Evolutionary conservation across 2,888 invertebrate species (phyloP), one percentile per base, ranked within the genome.

Genomic region (Macrophya alboannulata): DNA sequence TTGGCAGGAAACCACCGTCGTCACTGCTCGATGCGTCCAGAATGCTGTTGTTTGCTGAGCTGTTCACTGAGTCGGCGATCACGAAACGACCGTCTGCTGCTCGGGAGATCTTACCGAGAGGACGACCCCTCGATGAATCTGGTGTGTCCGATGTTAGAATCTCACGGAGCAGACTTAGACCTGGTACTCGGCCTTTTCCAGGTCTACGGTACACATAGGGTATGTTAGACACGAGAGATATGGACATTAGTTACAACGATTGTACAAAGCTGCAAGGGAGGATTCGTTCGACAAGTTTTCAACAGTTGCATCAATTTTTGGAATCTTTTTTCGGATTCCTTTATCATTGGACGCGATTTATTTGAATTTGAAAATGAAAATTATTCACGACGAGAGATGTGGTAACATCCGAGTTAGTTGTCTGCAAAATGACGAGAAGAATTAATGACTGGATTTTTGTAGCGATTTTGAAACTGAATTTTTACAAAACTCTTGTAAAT

Each of bases 101-200:
- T 76, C 97, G 95, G 88, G 96, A 96, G 88, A 97, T 97, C 91
- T 96, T 95, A 87, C 96, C 96, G 87, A 97, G 94, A 71, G 94
- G 94, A 86, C 94, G 94, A 81, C 94, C 92, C 51, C 93, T 91
- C 87, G 91, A 91, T 25, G 92, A 91, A 88, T 93, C 93, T 85
- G 93, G 93, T 4, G 90, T 92, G 85, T 91, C 91, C 84, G 93
- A 92, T 87, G 89, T 97, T 90, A 95, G 94, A 90, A 96, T 95
- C 94, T 96, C 95, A 88, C 95, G 95, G 90, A 96, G 94, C 90
- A 96, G 95, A 94, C 96, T 97, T 96, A 98, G 95, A 97, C 97
- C 97, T 97, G 98, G 97, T 98, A 98, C 96, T 98, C 98, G 96
- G 97, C 97, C 96, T 97, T 97, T 96, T 96, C 97, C 97, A 97